Evolutionary conservation across 2,113 vertebrate genomes (phyloP).

Genomic region (Arvicanthis niloticus): DNA sequence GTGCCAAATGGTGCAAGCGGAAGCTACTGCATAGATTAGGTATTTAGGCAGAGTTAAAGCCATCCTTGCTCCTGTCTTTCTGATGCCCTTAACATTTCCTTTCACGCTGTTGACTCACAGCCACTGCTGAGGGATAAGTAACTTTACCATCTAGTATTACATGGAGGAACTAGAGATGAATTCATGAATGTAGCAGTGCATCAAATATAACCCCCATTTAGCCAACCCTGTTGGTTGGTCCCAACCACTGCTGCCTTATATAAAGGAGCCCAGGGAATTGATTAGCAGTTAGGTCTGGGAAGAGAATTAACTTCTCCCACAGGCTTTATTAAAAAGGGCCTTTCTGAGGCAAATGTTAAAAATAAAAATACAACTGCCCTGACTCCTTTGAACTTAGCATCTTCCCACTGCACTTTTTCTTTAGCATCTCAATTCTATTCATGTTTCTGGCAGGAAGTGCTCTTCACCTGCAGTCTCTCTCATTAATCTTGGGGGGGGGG

Average conservation of each 20-base stretch:
- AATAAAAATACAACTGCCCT: slow-evolving; percentile 62
- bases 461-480: neutral
- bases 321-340: slow-evolving; percentile 78
- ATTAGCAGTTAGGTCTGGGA: slow-evolving; percentile 78
- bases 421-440: slow-evolving; percentile 29
- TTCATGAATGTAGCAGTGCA: slow-evolving; percentile 58
- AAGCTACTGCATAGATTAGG: neutral
- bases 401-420: slow-evolving; percentile 38
- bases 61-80: neutral
- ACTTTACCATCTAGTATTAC: slow-evolving; percentile 7
- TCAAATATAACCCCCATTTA: slow-evolving; percentile 59
- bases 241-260: slow-evolving; percentile 66
- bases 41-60: neutral
- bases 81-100: neutral
- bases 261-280: slow-evolving; percentile 76
- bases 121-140: neutral
- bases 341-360: slow-evolving; percentile 76
- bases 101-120: slow-evolving; percentile 39
- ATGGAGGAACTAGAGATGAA: slow-evolving; percentile 26
- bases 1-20: neutral
- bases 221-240: slow-evolving; percentile 18
- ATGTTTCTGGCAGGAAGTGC: slow-evolving; percentile 3
- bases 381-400: slow-evolving; percentile 11
- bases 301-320: slow-evolving; percentile 80
- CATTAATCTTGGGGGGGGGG: neutral